Percentiles rank a stretch among this genome's conserved stretches.
These are phyloP conservation scores for Smithornis capensis DNA, from an alignment of 2,113 vertebrate species.

Conservation along the genomic window DNA sequence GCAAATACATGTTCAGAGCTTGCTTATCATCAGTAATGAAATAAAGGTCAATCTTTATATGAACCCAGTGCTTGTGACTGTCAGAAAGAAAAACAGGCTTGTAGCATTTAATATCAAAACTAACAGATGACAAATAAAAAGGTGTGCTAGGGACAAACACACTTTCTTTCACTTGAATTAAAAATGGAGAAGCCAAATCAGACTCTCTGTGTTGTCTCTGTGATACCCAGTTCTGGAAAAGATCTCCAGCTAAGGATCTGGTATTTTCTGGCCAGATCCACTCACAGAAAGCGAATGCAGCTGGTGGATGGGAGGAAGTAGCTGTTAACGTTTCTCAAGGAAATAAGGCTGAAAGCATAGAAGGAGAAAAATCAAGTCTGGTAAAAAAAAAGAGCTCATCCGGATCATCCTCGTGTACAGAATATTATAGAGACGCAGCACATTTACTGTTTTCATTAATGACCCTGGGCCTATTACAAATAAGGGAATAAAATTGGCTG, in stretches of 20 bases:
- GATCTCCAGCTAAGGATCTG: not conserved
- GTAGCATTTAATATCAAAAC: not conserved
- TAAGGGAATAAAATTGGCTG: not conserved
- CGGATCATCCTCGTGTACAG: not conserved
- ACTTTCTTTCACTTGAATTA: not conserved
- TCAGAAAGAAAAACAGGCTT: not conserved
- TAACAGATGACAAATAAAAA: not conserved
- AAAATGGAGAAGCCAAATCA: not conserved
- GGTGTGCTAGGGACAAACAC: not conserved
- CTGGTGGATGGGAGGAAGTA: not conserved
- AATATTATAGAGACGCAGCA: not conserved
- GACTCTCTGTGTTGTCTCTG: not conserved
- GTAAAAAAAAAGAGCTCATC: not conserved
- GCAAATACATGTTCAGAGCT: constrained; percentile 7
- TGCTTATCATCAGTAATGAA: constrained; percentile 17
- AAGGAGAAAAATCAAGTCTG: not conserved
- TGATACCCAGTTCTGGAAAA: not conserved
- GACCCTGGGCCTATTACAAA: not conserved
- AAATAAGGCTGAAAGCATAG: not conserved
- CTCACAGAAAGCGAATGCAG: not conserved
- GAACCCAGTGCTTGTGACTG: not conserved
- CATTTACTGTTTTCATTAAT: not conserved
- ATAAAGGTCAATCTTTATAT: constrained; percentile 26
- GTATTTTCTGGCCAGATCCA: not conserved
- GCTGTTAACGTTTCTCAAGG: not conserved